These are phyloP conservation scores for Xylocampa areola DNA, from an alignment of 2,888 invertebrate species.

Conservation along the genomic window DNA sequence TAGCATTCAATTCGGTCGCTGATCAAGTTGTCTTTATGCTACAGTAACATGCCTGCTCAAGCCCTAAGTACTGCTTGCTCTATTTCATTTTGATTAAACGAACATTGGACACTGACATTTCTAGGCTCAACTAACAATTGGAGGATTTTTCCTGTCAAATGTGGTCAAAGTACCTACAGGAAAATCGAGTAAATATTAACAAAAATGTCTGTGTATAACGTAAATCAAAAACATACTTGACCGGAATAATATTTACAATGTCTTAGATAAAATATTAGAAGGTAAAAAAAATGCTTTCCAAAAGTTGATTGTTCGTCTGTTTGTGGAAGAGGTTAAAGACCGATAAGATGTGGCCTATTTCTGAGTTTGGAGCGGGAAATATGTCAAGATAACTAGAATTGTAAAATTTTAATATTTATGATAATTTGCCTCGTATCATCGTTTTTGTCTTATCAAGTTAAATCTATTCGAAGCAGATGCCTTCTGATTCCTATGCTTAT, in stretches of 20 bases:
- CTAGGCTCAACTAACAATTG: too few species aligned
- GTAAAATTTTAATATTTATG: constrained; percentile 5
- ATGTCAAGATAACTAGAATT: constrained; percentile 36
- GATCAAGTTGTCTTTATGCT: too few species aligned
- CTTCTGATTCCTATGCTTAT: too few species aligned
- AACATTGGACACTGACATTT: too few species aligned
- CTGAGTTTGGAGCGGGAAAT: constrained; percentile 31
- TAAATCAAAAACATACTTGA: background rate
- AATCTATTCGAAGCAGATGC: too few species aligned
- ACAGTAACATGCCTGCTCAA: too few species aligned
- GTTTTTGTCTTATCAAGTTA: background rate
- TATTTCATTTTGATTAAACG: too few species aligned
- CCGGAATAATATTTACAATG: background rate
- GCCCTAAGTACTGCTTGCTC: too few species aligned
- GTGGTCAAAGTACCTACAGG: too few species aligned
- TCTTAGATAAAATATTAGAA: constrained; percentile 1
- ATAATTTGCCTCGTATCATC: background rate
- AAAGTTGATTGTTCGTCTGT: constrained; percentile 19
- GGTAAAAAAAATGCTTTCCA: constrained; percentile 7
- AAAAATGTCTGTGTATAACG: background rate
- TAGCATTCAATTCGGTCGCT: too few species aligned
- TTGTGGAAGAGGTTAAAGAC: constrained; percentile 25
- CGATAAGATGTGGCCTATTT: constrained; percentile 50
- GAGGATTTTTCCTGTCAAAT: too few species aligned
- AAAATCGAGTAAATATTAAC: too few species aligned